Evolutionary conservation across 2,888 invertebrate genomes (phyloP), one percentile per base, ranked within the genome.

Genomic region (Drosophila meridionalis): DNA sequence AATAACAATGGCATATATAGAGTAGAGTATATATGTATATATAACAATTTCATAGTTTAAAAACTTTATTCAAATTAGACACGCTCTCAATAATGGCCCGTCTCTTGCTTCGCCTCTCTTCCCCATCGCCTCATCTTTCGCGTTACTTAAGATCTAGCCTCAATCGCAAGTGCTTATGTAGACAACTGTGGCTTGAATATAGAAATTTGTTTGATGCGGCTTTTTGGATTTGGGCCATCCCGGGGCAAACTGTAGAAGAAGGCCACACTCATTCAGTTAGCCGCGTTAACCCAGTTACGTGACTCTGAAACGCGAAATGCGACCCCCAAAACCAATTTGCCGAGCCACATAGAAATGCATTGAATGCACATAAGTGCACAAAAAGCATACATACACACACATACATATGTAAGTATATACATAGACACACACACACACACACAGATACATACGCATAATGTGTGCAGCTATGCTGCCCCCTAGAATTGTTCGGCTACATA

Each of bases 301-400:
- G 85, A 87, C 85, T 78, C 75, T 72, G 69, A 87, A 89, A 67
- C 76, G 87, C 81, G 85, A 85, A 89, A 79, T 79, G 85, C 87
- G 89, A 85, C 85, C 85, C 87, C 79, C 87, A 87, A 76, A 80
- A 71, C 60, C 70, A 80, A 84, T 89, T 84, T 82, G 77, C 76
- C 66, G 63, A 52, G 60, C 30, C 64, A 80, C 55, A 68, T 62
- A 65, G 78, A 74, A 76, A 76, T 80, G 70, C 73, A 58, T 34
- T 45, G 81, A 71, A 70, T 82, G 80, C 83, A 88, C 73, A 77
- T 70, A 68, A 73, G 62, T 74, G 69, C 56, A 78, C 72, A 80
- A 61, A 63, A 61, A 61, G 30, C 56, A 32, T 8, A 36, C 5
- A 55, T 5, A 28, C 7, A 28, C 14, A 2, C 2, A 34, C 2